A percentile compares a stretch with the other conserved stretches of the same genome.
phyloP scores from a whole-genome alignment of 1,140 invertebrate genomes.

The Leptinotarsa undecemlineata region DNA sequence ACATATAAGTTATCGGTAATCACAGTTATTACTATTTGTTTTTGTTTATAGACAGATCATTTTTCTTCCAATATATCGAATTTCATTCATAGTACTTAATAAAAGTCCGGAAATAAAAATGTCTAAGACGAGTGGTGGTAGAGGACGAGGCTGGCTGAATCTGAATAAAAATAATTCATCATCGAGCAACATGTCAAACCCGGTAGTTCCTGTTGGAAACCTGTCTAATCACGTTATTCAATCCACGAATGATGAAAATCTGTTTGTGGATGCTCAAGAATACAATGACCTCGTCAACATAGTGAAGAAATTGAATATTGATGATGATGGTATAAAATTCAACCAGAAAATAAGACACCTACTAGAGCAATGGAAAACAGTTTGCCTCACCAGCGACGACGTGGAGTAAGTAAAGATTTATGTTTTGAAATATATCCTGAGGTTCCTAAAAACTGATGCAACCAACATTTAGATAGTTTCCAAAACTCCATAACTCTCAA shows the following conservation, averaged over 20 bases:
- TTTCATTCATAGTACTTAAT: background rate
- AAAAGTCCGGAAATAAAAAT: conserved; percentile 26
- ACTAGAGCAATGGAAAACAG: conserved; percentile 40
- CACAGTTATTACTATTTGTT: too few species aligned
- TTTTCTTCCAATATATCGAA: too few species aligned
- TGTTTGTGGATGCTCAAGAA: conserved; percentile 30
- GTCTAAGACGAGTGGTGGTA: conserved; percentile 42
- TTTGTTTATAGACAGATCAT: too few species aligned
- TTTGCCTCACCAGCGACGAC: conserved; percentile 40
- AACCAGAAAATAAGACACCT: conserved; percentile 50
- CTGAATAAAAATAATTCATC: conserved; percentile 34
- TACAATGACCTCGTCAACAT: conserved; percentile 37
- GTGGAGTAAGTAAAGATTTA: conserved; percentile 44
- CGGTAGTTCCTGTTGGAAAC: background rate
- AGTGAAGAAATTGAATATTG: conserved; percentile 40
- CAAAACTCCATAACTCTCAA: too few species aligned
- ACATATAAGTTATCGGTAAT: too few species aligned
- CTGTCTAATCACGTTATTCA: background rate
- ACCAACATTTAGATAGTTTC: too few species aligned
- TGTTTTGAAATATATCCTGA: background rate
- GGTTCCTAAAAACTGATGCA: too few species aligned
- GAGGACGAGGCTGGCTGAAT: conserved; percentile 50
- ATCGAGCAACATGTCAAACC: background rate
- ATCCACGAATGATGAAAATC: conserved; percentile 24
- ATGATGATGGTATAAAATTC: conserved; percentile 50